phyloP scores from a whole-genome alignment of 2,888 invertebrate genomes.

The Diploptera punctata region DNA sequence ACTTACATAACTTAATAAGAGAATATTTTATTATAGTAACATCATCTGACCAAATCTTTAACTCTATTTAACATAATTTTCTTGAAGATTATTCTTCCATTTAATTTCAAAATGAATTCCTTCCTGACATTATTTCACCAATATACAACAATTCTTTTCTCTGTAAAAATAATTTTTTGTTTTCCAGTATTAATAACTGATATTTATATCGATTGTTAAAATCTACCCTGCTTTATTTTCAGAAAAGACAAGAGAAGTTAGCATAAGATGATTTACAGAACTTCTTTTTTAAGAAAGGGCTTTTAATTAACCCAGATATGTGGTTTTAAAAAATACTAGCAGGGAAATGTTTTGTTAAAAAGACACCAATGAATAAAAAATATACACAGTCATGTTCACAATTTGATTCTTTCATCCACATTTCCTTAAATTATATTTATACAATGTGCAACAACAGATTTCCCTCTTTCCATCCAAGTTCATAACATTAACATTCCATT shows the following conservation, averaged over 20 bases:
- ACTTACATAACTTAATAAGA: no score
- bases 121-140: not conserved
- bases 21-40: no score
- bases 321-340: conserved; percentile 16
- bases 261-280: not conserved
- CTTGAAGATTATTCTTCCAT: no score
- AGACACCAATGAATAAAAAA: conserved; percentile 18
- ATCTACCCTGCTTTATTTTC: conserved; percentile 5
- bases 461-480: not conserved
- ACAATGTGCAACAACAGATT: conserved; percentile 17
- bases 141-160: not conserved
- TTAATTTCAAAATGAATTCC: no score
- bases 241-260: not conserved
- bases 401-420: not conserved
- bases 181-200: not conserved
- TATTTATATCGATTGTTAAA: conserved; percentile 2
- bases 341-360: conserved; percentile 8
- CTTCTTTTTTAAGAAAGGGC: not conserved
- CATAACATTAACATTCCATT: not conserved
- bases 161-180: not conserved
- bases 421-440: conserved; percentile 17
- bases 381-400: conserved; percentile 4
- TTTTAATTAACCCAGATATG: conserved; percentile 14
- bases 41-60: no score
- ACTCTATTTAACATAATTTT: no score